Percentiles rank a stretch among this genome's conserved stretches.
Conservation (phyloP, 1,140 invertebrate species). For the Trinorchestia longiramus region DNA sequence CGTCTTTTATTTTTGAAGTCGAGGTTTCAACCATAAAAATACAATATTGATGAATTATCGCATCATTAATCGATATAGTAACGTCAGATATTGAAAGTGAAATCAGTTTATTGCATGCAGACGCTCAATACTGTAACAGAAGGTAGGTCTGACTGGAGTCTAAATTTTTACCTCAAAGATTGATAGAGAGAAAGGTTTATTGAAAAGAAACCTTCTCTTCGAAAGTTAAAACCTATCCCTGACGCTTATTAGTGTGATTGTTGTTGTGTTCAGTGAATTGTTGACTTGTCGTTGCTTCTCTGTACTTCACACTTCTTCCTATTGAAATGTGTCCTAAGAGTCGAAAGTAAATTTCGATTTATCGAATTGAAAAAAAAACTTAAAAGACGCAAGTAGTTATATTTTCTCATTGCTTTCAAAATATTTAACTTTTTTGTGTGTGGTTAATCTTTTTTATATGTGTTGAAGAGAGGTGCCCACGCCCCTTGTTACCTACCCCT, state of each 20-base stretch:
- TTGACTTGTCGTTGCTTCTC: neutral
- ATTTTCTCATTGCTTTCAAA: constrained; percentile 2
- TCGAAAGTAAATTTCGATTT: neutral
- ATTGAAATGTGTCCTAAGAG: neutral
- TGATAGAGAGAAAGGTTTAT: too few relatives aligned
- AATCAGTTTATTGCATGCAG: neutral
- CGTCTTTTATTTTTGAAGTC: neutral
- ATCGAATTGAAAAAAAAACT: neutral
- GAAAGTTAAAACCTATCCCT: neutral
- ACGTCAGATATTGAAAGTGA: neutral
- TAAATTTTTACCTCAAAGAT: too few relatives aligned
- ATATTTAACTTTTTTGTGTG: neutral
- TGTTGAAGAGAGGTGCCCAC: neutral
- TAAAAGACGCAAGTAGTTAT: neutral
- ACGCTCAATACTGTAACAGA: neutral
- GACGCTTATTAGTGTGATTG: neutral
- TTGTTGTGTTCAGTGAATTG: neutral
- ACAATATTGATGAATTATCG: neutral
- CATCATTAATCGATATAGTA: neutral
- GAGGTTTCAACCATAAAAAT: neutral
- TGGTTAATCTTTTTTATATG: neutral
- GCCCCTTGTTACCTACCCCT: neutral
- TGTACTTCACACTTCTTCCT: neutral
- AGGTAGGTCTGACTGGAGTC: neutral
- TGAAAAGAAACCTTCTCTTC: neutral